Evolutionary conservation across 2,888 invertebrate species (phyloP), one percentile per base, ranked within the genome.

Genomic region (Andrena camellia): DNA sequence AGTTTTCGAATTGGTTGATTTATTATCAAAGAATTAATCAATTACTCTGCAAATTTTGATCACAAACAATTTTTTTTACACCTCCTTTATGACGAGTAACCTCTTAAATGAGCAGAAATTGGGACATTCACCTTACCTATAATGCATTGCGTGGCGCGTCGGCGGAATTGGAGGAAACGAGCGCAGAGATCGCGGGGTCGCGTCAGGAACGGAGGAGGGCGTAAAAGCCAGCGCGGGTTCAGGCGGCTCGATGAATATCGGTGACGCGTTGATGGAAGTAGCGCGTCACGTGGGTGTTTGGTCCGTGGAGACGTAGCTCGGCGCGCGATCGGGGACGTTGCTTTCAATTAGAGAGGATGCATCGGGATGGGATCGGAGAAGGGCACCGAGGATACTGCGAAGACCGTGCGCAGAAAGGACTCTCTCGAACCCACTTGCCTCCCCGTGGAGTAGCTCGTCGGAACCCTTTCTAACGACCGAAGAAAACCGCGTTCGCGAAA

Each of bases 301-400:
- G 13, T 17, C 26, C 10, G 35, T 20, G 17, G 64, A 31, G 29
- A 20, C 6, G 7, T 13, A 20, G 20, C 23, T 48, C 66, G 59
- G 35, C 50, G 75, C 64, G 81, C 54, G 68, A 75, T 62, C 57
- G 54, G 29, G 64, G 66, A 82, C 73, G 79, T 84, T 73, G 72
- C 74, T 90, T 90, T 90, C 90, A 90, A 90, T 90, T 86, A 89
- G 85, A 84, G 78, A 69, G 86, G 82, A 89, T 85, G 89, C 85
- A 87, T 84, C 79, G 78, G 64, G 69, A 63, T 54, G 54, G 67
- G 42, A 76, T 81, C 73, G 83, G 63, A 68, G 62, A 52, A 54
- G 70, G 78, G 69, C 35, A 62, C 17, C 70, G 68, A 31, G 26
- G 20, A 62, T 52, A 54, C 35, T 35, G 42, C 54, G 54, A 20